These are phyloP conservation scores for Lethrus apterus DNA, from an alignment of 1,140 invertebrate species.

Conservation along the genomic window DNA sequence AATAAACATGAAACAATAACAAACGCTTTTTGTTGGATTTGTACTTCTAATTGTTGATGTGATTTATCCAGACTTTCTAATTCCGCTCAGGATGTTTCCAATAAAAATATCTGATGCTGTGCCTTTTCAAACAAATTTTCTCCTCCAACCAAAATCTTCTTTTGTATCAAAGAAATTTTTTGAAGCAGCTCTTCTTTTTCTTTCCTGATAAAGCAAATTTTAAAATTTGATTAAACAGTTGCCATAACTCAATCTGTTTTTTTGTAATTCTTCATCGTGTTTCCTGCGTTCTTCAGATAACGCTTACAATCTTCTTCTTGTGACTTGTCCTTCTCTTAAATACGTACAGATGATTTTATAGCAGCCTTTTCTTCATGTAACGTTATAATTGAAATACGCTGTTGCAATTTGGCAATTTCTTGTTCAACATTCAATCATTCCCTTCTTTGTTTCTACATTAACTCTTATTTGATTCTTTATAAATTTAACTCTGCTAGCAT, in stretches of 20 bases:
- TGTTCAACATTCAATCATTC: conserved; percentile 90
- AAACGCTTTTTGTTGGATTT: conserved; percentile 81
- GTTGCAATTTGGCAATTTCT: conserved; percentile 88
- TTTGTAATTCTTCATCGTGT: conserved; percentile 30
- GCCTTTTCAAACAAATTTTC: conserved; percentile 98
- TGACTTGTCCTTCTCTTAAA: conserved; percentile 39
- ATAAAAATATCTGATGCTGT: conserved; percentile 79
- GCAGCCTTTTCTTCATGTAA: conserved; percentile 35
- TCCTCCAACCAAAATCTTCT: conserved; percentile 94
- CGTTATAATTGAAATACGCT: conserved; percentile 65
- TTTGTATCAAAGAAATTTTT: conserved; percentile 85
- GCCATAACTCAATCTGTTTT: conserved; percentile 34
- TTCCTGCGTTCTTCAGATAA: conserved; percentile 42
- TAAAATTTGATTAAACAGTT: conserved; percentile 5
- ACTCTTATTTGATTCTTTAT: conserved; percentile 94
- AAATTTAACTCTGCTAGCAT: conserved; percentile 95
- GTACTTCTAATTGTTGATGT: conserved; percentile 75
- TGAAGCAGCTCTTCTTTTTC: conserved; percentile 72
- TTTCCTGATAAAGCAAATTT: conserved; percentile 43
- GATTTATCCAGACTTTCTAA: conserved; percentile 75
- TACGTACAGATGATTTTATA: conserved; percentile 1
- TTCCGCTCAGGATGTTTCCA: conserved; percentile 87
- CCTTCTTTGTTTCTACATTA: conserved; percentile 98
- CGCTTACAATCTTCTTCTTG: conserved; percentile 37
- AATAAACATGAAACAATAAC: conserved; percentile 6